Evolutionary conservation across 2,888 invertebrate species (phyloP), one percentile per base, ranked within the genome.

Genomic region (Pristionchus entomophagus): DNA sequence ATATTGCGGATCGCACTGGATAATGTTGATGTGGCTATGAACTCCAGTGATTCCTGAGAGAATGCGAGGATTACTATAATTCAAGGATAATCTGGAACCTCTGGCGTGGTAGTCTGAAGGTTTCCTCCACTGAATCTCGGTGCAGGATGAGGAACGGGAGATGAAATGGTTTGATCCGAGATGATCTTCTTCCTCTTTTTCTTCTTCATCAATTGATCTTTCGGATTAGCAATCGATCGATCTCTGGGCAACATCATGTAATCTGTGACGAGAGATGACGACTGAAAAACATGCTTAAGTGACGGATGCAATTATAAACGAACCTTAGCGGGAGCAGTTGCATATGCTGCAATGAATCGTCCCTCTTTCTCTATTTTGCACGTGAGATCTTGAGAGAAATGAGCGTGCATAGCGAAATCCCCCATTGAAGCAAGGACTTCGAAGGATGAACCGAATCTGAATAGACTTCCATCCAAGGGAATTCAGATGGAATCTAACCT

Each of bases 361-460:
- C 86, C 85, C 5, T 86, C 89, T 8, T 88, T 51, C 73, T 89
- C 87, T 5, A 90, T 87, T 87, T 91, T 91, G 65, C 91, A 91
- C 35, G 89, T 88, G 53, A 90, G 87, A 56, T 89, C 89, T 0
- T 88, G 88, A 0, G 87, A 85, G 65, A 89, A 88, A 22, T 89
- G 88, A 12, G 89, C 86, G 17, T 88, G 85, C 26, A 88, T 65
- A 5, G 88, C 89, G 41, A 90, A 91, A 81, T 91, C 89, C 4
- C 87, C 86, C 2, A 86, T 32, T 0, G 88, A 86, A 22, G 90
- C 89, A 49, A 91, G 87, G 0, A 88, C 84, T 78, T 91, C 91
- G 84, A 91, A 90, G 73, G 87, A 85, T n/a, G 88, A 87, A 29
- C 81, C 86, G 87, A 91, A 91, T 53, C 90, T 89, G 86, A 41